Evolutionary conservation across 2,113 vertebrate genomes (phyloP).

Genomic region (Eonycteris spelaea): DNA sequence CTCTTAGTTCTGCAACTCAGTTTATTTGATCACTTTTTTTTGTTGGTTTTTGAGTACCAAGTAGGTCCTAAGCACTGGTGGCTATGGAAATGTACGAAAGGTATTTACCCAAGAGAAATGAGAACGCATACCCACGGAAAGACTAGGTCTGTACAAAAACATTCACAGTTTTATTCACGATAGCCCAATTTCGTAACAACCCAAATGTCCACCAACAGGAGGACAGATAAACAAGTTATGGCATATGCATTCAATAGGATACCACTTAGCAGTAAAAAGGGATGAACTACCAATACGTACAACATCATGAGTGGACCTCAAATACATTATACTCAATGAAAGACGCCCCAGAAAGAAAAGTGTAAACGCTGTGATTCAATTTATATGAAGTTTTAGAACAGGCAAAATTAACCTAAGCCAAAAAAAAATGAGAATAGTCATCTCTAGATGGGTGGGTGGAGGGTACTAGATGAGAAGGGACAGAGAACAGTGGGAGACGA

Average conservation of each 20-base stretch:
- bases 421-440: neutral
- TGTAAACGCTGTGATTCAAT: neutral
- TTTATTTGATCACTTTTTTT: neutral
- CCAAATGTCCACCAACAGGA: neutral
- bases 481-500: neutral
- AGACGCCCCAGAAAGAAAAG: neutral
- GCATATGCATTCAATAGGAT: neutral
- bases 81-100: neutral
- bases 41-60: neutral
- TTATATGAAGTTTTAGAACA: neutral
- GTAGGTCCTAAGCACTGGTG: neutral
- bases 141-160: neutral
- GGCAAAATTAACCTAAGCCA: neutral
- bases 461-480: neutral
- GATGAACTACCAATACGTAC: fast-evolving
- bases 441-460: too few relatives aligned
- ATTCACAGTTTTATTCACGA: neutral
- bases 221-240: neutral
- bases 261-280: neutral
- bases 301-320: too few relatives aligned
- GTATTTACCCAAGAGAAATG: neutral
- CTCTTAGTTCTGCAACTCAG: neutral
- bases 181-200: neutral
- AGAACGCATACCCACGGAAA: neutral
- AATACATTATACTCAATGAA: neutral